These are phyloP conservation scores for Lycopodina hypogea DNA, from an alignment of 37 sponge, comb jelly and placozoan species.

Conservation along the genomic window DNA sequence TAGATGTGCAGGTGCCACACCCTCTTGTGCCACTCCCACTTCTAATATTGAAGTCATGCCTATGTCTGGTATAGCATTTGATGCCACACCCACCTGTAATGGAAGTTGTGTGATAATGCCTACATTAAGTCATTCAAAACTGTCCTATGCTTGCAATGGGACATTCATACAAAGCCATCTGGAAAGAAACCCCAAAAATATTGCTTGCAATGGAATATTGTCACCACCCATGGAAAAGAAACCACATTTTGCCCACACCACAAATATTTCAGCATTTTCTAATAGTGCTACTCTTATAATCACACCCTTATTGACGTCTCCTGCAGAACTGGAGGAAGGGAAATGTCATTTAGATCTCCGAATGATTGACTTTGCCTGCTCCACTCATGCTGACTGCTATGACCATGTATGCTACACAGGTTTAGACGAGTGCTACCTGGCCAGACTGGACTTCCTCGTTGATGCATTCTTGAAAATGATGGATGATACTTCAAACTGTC, in stretches of 20 bases:
- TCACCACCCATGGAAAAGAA: neutral
- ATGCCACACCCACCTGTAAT: no score
- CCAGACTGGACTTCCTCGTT: constrained; percentile 45
- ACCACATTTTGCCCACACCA: neutral
- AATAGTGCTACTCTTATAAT: no score
- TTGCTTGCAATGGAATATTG: no score
- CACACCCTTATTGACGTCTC: neutral
- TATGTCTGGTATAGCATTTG: no score
- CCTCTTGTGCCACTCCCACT: neutral
- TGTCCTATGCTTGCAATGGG: no score
- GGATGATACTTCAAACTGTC: no score
- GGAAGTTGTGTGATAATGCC: no score
- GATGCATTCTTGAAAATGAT: constrained; percentile 23
- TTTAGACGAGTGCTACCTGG: constrained; percentile 60
- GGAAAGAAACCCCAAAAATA: no score
- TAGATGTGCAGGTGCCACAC: neutral
- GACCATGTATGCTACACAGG: constrained; percentile 30
- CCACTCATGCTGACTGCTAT: constrained; percentile 19
- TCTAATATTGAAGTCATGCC: no score
- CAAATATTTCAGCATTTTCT: no score
- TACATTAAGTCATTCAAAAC: no score
- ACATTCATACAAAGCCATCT: no score
- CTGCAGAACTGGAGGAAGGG: neutral
- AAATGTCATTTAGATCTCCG: constrained; percentile 33
- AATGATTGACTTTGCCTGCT: constrained; percentile 76